Evolutionary conservation across 2,888 invertebrate genomes (phyloP), one percentile per base, ranked within the genome.

Genomic region (Acanthococcus lagerstroemiae): DNA sequence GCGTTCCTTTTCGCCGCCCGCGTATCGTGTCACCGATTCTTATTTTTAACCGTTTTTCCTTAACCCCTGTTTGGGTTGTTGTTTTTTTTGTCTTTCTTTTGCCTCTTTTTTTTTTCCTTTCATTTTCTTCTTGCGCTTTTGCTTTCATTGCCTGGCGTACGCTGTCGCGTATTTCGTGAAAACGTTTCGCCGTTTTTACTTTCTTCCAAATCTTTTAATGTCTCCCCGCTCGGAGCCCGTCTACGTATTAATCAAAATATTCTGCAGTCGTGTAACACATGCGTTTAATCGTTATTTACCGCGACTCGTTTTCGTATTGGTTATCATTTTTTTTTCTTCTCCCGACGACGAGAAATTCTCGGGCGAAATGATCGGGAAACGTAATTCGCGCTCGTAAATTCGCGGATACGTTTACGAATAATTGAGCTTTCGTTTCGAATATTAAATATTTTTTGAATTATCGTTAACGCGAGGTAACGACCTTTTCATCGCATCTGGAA

Each of bases 31-130:
- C 63, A 63, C 63, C 63, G 30, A 54, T 63, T 63, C 54, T 19
- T 54, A 63, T 63, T 63, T 63, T 63, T 63, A 63, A 63, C 63
- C 52, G 63, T 27, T 63, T 52, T 60, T 46, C 60, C 60, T 48
- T 52, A n/a, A n/a, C n/a, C n/a, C n/a, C n/a, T n/a, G n/a, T n/a
- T n/a, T n/a, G n/a, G n/a, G n/a, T n/a, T n/a, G n/a, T n/a, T n/a
- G n/a, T n/a, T n/a, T n/a, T n/a, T n/a, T n/a, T n/a, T n/a, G n/a
- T n/a, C n/a, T n/a, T n/a, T n/a, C n/a, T n/a, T n/a, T n/a, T n/a
- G n/a, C n/a, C n/a, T n/a, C n/a, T n/a, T 45, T 45, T 45, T 45
- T 45, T 52, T 52, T 52, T 52, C 19, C 52, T 24, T 52, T 24
- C 37, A 37, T 24, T 24, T 9, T 52, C 9, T 52, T 52, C 21